Evolutionary conservation across 1,140 invertebrate species (phyloP).

Genomic region (Stegodyphus dumicola): DNA sequence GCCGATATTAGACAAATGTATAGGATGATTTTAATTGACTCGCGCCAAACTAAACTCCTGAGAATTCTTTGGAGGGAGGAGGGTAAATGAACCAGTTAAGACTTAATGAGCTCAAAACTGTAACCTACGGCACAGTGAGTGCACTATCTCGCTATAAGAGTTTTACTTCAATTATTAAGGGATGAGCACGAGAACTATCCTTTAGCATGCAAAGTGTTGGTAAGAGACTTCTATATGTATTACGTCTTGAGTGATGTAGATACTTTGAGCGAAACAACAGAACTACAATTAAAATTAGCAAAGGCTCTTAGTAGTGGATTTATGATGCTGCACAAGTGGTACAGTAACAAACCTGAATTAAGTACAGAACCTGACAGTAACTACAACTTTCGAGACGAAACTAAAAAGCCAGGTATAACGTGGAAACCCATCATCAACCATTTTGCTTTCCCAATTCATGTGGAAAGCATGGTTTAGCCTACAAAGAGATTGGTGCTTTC

Average conservation of each 20-base stretch:
- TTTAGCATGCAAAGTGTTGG: slow-evolving; percentile 47
- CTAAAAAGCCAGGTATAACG: neutral
- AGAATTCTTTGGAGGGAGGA: slow-evolving; percentile 39
- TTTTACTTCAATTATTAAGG: slow-evolving; percentile 63
- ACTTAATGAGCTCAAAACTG: neutral
- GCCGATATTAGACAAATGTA: slow-evolving; percentile 1
- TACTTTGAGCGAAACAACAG: neutral
- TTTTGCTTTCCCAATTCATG: neutral
- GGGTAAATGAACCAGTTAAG: neutral
- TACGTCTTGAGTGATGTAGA: slow-evolving; percentile 60
- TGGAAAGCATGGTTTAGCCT: neutral
- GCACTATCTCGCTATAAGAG: slow-evolving; percentile 65
- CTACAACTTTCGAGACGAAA: neutral
- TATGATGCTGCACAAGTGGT: neutral
- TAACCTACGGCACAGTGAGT: slow-evolving; percentile 66
- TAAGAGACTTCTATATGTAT: slow-evolving; percentile 64
- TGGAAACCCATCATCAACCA: neutral
- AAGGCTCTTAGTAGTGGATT: neutral
- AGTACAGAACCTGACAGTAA: neutral
- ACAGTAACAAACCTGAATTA: neutral
- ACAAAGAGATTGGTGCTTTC: neutral
- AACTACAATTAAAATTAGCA: neutral
- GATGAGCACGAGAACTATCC: slow-evolving; percentile 63
- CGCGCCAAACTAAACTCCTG: neutral
- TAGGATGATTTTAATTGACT: neutral